phyloP scores from a whole-genome alignment of 2,113 vertebrate species.

The Cariama cristata region DNA sequence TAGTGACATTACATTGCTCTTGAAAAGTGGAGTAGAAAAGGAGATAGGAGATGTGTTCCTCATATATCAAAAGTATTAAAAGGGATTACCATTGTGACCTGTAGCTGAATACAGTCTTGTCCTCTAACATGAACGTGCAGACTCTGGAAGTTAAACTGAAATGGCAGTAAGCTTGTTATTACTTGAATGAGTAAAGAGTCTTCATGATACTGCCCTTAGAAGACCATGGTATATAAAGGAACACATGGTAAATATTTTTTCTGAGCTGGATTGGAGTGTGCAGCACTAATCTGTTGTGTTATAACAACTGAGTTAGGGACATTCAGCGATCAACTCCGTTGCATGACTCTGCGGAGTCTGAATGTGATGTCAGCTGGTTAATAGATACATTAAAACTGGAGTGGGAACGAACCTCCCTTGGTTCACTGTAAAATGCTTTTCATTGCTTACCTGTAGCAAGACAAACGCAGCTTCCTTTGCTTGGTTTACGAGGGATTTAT shows the following conservation, averaged over 20 bases:
- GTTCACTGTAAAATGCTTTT: not conserved
- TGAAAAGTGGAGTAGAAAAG: slow-evolving; percentile 24
- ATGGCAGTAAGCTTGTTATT: not conserved
- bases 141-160: not conserved
- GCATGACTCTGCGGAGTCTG: not conserved
- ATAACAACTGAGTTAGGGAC: not conserved
- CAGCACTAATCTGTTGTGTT: not conserved
- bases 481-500: not conserved
- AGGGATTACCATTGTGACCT: not conserved
- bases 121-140: not conserved
- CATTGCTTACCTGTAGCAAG: not conserved
- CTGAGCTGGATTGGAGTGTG: not conserved
- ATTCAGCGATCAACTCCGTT: not conserved
- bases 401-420: not conserved
- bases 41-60: not conserved
- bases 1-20: not conserved
- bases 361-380: not conserved
- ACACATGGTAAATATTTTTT: not conserved
- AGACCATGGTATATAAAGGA: not conserved
- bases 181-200: not conserved
- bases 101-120: not conserved
- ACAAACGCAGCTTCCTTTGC: not conserved
- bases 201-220: not conserved
- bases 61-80: not conserved
- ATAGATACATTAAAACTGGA: not conserved